phyloP scores from a whole-genome alignment of 2,888 invertebrate genomes.

The Tethea ocularis region DNA sequence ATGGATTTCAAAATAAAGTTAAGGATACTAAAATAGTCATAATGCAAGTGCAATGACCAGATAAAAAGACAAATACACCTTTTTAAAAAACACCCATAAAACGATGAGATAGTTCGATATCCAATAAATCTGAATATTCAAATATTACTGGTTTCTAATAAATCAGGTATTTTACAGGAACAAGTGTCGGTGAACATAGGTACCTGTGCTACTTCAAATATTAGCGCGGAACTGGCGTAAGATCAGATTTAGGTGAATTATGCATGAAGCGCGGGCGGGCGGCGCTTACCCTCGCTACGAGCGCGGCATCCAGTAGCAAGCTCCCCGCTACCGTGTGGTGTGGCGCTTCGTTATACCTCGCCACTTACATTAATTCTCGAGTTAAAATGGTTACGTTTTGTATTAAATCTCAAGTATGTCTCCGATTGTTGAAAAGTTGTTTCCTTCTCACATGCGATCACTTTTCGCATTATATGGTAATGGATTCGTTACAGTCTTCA shows the following conservation, averaged over 20 bases:
- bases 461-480: no score
- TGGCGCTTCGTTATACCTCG: background rate
- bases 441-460: no score
- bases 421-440: no score
- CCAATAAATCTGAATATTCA: background rate
- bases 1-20: no score
- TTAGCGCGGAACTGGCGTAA: constrained; percentile 10
- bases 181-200: background rate
- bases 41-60: no score
- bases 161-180: background rate
- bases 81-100: background rate
- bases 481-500: no score
- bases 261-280: constrained; percentile 6
- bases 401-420: no score
- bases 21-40: no score
- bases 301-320: constrained; percentile 1
- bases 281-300: constrained; percentile 8
- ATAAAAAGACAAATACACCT: no score
- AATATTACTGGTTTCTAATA: background rate
- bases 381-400: background rate
- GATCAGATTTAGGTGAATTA: constrained; percentile 13
- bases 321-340: no score
- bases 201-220: constrained; percentile 9
- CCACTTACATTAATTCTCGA: background rate
- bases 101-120: background rate